A percentile compares a stretch with the other conserved stretches of the same genome.
Conservation (phyloP, 2,888 invertebrate species). For the Elegia similella region DNA sequence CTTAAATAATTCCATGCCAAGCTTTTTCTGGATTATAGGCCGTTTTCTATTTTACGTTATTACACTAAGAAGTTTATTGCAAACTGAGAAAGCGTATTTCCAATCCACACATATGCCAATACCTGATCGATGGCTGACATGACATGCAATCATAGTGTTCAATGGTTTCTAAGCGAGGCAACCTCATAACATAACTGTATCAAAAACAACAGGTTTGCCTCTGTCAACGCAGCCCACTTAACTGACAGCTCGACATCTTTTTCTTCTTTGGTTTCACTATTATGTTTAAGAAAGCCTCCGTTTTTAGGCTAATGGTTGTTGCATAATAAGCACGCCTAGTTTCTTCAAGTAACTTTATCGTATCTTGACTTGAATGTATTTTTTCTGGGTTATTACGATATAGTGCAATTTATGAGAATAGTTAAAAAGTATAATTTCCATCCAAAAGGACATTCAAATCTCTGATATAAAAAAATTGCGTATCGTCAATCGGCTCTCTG, state of each 20-base stretch:
- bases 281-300: slow-evolving; percentile 16
- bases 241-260: slow-evolving; percentile 22
- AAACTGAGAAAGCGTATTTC: not conserved
- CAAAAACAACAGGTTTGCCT: slow-evolving; percentile 23
- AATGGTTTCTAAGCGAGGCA: slow-evolving; percentile 8
- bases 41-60: not conserved
- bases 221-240: slow-evolving; percentile 20
- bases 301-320: slow-evolving; percentile 21
- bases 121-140: slow-evolving; percentile 3
- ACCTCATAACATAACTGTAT: slow-evolving; percentile 20
- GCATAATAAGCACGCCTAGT: slow-evolving; percentile 14
- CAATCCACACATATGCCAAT: not conserved
- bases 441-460: too few species aligned
- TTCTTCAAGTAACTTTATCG: not conserved
- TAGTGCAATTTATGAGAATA: not conserved
- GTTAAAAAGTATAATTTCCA: not conserved
- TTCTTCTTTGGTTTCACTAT: slow-evolving; percentile 20
- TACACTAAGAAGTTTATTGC: not conserved
- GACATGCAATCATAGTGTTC: slow-evolving; percentile 11
- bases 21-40: not conserved
- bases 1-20: not conserved
- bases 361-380: not conserved
- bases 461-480: too few species aligned
- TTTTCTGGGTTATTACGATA: slow-evolving; percentile 11
- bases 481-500: too few species aligned